Evolutionary conservation across 2,888 invertebrate genomes (phyloP), one percentile per base, ranked within the genome.

Genomic region (Papilio demoleus): DNA sequence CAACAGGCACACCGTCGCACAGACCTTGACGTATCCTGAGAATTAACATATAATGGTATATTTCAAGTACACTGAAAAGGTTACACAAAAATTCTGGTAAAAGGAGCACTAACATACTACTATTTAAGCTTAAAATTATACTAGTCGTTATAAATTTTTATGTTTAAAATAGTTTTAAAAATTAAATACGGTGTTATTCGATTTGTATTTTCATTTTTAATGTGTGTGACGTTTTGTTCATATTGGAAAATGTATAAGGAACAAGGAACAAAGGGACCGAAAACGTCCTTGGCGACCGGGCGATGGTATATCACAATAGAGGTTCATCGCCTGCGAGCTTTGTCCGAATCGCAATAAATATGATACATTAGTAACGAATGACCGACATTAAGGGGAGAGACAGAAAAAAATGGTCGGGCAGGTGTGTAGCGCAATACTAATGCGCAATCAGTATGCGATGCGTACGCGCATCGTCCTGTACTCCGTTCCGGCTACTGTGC

Each of bases 401-500:
- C 86, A 88, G 86, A 90, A 89, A 90, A 83, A 86, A 91, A 89
- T 90, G 86, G 81, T 85, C 86, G 87, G 82, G 90, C 92, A 92
- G 92, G 92, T 92, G 92, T 86, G 90, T 84, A 82, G 85, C 81
- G 91, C 88, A 90, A 92, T 92, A 92, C 87, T 90, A 92, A 92
- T 92, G 88, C 84, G 88, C 86, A 87, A 92, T 92, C 91, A 92
- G 87, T 92, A 92, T 92, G 90, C 92, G 82, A 83, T 74, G 83
- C 88, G 87, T 84, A 86, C 77, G 81, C 86, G 82, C 91, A 90
- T 79, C 91, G 92, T 92, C 92, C 92, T 92, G 92, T 92, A 90
- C 87, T 84, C 86, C 91, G 92, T 92, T 92, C 92, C 92, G 92
- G 92, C 92, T 92, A 91, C 92, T 90, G 92, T 91, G 88, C 84